Evolutionary conservation across 2,113 vertebrate genomes (phyloP).

Genomic region (Sebastes schlegelii): DNA sequence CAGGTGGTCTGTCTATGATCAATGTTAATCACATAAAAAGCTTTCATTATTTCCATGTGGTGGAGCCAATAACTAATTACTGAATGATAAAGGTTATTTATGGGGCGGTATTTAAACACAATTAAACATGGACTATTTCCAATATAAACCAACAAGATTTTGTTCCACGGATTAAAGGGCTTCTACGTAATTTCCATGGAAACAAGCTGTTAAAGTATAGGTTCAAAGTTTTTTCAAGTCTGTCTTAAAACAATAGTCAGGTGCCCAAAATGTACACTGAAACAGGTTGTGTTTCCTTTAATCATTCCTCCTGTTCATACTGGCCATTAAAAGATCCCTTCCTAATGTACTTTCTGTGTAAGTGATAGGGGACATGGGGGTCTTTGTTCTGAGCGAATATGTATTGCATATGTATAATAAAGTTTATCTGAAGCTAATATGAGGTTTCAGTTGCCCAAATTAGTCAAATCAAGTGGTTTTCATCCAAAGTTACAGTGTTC

Average conservation of each 20-base stretch:
- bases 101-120: not conserved
- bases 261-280: not conserved
- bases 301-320: not conserved
- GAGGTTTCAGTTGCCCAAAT: not conserved
- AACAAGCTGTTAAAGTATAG: not conserved
- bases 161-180: not conserved
- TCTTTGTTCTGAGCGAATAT: not conserved
- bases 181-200: not conserved
- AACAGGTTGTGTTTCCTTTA: not conserved
- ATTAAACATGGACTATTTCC: not conserved
- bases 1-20: not conserved
- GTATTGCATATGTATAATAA: not conserved
- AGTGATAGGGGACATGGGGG: not conserved
- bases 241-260: not conserved
- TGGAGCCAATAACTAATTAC: not conserved
- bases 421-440: not conserved
- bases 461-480: not conserved
- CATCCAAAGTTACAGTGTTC: not conserved
- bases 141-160: not conserved
- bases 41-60: not conserved
- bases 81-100: not conserved
- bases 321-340: not conserved
- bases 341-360: not conserved
- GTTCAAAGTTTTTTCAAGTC: not conserved
- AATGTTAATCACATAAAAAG: not conserved